Evolutionary conservation across 2,888 invertebrate genomes (phyloP), one percentile per base, ranked within the genome.

Genomic region (Hermaeophaga mercurialis): DNA sequence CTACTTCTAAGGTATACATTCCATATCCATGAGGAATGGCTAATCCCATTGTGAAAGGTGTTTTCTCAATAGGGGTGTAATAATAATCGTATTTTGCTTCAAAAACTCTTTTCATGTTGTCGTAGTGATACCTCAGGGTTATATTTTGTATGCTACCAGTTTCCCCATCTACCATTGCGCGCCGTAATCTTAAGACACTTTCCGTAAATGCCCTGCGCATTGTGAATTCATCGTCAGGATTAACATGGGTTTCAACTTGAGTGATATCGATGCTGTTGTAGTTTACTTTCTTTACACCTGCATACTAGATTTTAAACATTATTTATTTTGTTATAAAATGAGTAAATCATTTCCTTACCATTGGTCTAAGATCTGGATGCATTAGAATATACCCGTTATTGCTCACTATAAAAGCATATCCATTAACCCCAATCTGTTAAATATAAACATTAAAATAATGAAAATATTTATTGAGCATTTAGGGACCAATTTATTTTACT

Each of bases 181-280:
- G 76, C n/a, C 94, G 81, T 39, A 91, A 79, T 57, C 75, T 57
- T 53, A 79, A 73, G 53, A 89, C 82, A 56, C 81, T 76, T 0
- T 82, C 79, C 2, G 85, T 84, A 0, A 87, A 81, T 63, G 84
- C 84, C 52, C 93, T 82, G 0, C 89, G 85, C 0, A 80, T 83
- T 46, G 83, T 80, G 18, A 48, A 41, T 12, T 54, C 56, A 33
- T 64, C 62, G 1, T 85, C 84, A 62, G 28, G 26, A 17, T 45
- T 19, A 2, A 36, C 31, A 17, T 91, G 83, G 63, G 96, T 89
- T 75, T 98, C 97, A 4, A 98, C 90, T 79, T 98, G 97, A 1
- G 91, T 88, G 56, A 99, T 83, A 78, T 98, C 98, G 26, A 98
- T 90, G 75, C 96, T 96, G 78, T 96, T 96, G 80, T 94, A 97